Conservation (phyloP, 2,888 invertebrate genomes). For the Cistogaster globosa region DNA sequence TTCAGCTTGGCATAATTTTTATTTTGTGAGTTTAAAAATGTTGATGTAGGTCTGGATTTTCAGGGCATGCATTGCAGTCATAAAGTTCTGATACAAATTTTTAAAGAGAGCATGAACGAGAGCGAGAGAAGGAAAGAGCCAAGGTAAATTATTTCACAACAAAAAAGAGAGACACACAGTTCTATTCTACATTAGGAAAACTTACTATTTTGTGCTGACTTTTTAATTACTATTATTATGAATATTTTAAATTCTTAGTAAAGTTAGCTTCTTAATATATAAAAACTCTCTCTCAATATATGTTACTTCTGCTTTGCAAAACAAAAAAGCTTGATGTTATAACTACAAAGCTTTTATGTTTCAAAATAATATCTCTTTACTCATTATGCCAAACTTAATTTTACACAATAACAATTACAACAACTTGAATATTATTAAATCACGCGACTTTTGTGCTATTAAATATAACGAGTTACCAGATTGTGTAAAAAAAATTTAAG, state of each 20-base stretch:
- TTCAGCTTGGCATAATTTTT: conserved; percentile 81
- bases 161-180: neutral
- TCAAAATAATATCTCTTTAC: conserved; percentile 16
- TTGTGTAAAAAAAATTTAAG: neutral
- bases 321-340: conserved; percentile 23
- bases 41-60: conserved; percentile 82
- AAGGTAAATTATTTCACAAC: neutral
- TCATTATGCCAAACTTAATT: conserved; percentile 8
- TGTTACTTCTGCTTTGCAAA: neutral
- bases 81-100: conserved; percentile 46
- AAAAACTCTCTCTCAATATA: neutral
- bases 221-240: neutral
- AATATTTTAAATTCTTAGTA: neutral
- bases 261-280: neutral
- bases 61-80: conserved; percentile 73
- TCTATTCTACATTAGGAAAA: neutral
- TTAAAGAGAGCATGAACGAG: neutral
- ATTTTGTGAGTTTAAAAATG: conserved; percentile 72
- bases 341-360: neutral
- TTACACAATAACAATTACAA: conserved; percentile 23
- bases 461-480: conserved; percentile 3
- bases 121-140: neutral
- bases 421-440: conserved; percentile 45
- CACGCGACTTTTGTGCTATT: conserved; percentile 62
- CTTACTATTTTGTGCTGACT: neutral